Evolutionary conservation across 2,888 invertebrate species (phyloP).

Genomic region (Nomada fucata): DNA sequence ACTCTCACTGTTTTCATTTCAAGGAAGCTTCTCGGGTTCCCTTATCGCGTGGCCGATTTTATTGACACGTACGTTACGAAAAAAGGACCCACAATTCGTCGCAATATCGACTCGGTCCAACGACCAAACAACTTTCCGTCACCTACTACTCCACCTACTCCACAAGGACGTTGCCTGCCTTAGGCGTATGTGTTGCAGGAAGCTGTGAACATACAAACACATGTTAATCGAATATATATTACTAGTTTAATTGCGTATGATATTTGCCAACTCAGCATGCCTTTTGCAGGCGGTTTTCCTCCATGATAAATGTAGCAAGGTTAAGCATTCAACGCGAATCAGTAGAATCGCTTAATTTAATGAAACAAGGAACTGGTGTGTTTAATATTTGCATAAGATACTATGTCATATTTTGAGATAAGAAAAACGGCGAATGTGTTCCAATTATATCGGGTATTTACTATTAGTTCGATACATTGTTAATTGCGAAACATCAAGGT

Average conservation of each 20-base stretch:
- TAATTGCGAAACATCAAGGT: no score
- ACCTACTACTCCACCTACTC: constrained; percentile 57
- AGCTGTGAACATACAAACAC: neutral
- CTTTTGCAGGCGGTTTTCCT: no score
- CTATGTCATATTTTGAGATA: no score
- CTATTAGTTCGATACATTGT: no score
- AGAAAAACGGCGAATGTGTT: no score
- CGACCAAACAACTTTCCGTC: constrained; percentile 45
- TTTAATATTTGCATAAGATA: no score
- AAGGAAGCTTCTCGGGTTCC: constrained; percentile 3
- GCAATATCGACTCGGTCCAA: constrained; percentile 10
- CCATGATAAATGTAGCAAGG: no score
- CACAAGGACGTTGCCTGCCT: constrained; percentile 53
- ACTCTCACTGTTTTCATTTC: neutral
- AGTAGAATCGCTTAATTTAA: no score
- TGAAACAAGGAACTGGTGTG: no score
- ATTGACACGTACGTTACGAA: constrained; percentile 12
- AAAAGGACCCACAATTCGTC: constrained; percentile 26
- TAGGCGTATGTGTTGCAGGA: constrained; percentile 22
- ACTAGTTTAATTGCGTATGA: neutral
- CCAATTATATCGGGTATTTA: no score
- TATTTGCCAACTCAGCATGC: neutral
- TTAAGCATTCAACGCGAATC: no score
- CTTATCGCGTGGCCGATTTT: constrained; percentile 34
- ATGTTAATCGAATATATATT: constrained; percentile 1